A percentile compares a stretch with the other conserved stretches of the same genome.
Evolutionary conservation across 1,140 invertebrate species (phyloP).

Genomic region (Zaprionus inermis): DNA sequence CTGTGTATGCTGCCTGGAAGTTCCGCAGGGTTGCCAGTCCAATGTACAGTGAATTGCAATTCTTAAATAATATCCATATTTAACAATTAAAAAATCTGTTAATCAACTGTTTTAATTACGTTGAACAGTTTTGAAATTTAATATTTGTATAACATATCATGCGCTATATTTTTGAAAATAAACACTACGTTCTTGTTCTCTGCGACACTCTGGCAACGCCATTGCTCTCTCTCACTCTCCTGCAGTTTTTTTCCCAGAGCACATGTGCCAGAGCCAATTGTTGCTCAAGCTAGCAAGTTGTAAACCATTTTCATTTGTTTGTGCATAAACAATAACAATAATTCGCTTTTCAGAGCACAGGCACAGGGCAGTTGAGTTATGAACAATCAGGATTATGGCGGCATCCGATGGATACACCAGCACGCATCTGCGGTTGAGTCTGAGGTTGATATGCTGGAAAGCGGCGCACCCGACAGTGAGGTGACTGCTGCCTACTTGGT

Average conservation of each 20-base stretch:
- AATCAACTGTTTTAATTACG: neutral
- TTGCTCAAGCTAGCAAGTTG: slow-evolving; percentile 52
- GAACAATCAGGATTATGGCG: slow-evolving; percentile 74
- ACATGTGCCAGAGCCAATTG: slow-evolving; percentile 70
- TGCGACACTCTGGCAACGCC: slow-evolving; percentile 52
- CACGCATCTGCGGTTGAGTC: slow-evolving; percentile 57
- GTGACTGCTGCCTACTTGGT: slow-evolving; percentile 44
- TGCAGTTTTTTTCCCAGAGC: slow-evolving; percentile 48
- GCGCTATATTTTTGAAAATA: slow-evolving; percentile 1
- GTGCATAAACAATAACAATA: slow-evolving; percentile 22
- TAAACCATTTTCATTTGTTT: slow-evolving; percentile 33
- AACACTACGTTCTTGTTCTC: neutral
- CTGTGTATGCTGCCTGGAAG: slow-evolving; percentile 42
- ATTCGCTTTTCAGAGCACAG: slow-evolving; percentile 24
- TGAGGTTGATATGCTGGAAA: slow-evolving; percentile 64
- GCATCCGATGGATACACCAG: slow-evolving; percentile 80
- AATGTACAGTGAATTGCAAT: neutral
- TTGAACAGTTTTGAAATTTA: neutral
- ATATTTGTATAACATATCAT: neutral
- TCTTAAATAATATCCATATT: neutral
- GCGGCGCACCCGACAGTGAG: slow-evolving; percentile 38
- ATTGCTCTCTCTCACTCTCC: slow-evolving; percentile 41
- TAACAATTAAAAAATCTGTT: neutral
- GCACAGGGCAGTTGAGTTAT: slow-evolving; percentile 58
- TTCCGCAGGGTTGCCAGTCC: slow-evolving; percentile 18